Percentiles rank a stretch among this genome's conserved stretches.
Conservation (phyloP, 2,797 vertebrate species). For the Jordanella pulchra region DNA sequence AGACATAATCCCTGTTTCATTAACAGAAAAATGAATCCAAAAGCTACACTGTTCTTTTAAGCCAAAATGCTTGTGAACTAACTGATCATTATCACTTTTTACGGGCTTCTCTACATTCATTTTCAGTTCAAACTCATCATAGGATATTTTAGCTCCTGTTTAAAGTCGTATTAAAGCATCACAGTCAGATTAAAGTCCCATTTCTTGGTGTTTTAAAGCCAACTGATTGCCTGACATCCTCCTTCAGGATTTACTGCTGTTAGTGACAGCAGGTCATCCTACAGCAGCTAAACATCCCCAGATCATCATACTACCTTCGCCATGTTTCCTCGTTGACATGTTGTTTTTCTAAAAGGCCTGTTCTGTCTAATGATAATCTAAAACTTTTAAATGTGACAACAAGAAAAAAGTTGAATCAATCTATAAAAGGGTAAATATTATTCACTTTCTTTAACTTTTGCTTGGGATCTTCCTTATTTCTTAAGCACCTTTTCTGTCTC, state of each 20-base stretch:
- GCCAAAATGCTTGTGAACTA: not conserved
- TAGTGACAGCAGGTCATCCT: not conserved
- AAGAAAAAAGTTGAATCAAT: not conserved
- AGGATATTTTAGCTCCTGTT: no score
- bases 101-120: no score
- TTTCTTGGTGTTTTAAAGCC: not conserved
- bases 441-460: not conserved
- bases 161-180: not conserved
- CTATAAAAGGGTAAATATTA: no score
- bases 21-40: not conserved
- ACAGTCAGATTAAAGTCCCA: not conserved
- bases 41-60: not conserved
- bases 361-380: not conserved
- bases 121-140: not conserved
- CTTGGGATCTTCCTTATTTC: not conserved
- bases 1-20: not conserved
- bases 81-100: no score
- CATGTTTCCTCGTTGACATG: not conserved
- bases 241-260: not conserved
- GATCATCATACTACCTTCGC: not conserved
- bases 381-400: not conserved
- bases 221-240: no score
- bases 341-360: no score
- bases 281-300: not conserved
- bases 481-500: not conserved